phyloP scores from a whole-genome alignment of 2,888 invertebrate species.

The Dorcus parallelipipedus region DNA sequence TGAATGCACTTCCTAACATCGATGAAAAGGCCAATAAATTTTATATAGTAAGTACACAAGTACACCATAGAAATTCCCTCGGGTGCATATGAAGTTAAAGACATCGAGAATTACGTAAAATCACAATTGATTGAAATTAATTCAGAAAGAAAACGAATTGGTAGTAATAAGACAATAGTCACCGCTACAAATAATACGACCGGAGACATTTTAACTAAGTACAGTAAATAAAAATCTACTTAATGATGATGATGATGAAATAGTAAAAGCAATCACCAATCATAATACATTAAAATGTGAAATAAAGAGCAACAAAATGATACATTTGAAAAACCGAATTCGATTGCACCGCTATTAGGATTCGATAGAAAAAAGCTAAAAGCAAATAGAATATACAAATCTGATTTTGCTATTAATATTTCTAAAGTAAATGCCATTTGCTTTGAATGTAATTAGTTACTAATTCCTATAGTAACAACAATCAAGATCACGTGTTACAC shows the following conservation, averaged over 20 bases:
- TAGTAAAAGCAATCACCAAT: neutral
- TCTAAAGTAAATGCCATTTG: conserved; percentile 2
- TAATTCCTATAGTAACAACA: conserved; percentile 1
- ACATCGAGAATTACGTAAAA: no score
- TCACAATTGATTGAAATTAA: no score
- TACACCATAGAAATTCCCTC: no score
- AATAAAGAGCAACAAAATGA: neutral
- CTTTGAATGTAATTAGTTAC: conserved; percentile 5
- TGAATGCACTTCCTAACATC: neutral
- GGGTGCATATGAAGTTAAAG: no score
- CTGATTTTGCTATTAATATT: conserved; percentile 4
- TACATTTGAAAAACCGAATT: neutral
- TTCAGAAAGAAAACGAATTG: no score
- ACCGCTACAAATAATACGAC: no score
- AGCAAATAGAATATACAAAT: neutral
- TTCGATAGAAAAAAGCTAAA: neutral
- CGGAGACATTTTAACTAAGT: no score
- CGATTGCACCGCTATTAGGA: neutral
- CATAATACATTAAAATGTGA: neutral
- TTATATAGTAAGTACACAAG: no score
- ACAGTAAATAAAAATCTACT: neutral
- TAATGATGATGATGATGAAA: neutral
- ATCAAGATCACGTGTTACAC: conserved; percentile 23
- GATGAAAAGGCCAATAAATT: no score
- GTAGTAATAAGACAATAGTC: no score